Evolutionary conservation across 2,888 invertebrate species (phyloP).

Genomic region (Panzeria rudis): DNA sequence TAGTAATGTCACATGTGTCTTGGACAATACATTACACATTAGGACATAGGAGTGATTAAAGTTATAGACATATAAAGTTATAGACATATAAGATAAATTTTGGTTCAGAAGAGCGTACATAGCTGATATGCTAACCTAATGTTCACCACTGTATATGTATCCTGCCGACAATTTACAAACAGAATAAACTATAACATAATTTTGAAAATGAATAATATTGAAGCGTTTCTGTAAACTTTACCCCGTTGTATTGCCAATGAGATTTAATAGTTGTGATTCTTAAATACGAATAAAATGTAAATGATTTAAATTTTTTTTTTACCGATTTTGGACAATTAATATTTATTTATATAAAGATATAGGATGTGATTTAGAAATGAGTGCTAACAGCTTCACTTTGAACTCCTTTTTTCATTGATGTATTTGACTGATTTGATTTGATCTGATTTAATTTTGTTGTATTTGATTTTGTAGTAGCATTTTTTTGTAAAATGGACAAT

Average conservation of each 20-base stretch:
- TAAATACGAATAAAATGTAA: slow-evolving; percentile 27
- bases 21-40: too few species aligned
- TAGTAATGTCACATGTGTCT: too few species aligned
- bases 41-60: too few species aligned
- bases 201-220: slow-evolving; percentile 57
- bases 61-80: too few species aligned
- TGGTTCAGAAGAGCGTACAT: too few species aligned
- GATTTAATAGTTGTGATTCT: slow-evolving; percentile 38
- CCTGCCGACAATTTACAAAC: slow-evolving; percentile 37
- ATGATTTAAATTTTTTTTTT: slow-evolving; percentile 44
- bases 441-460: slow-evolving; percentile 31
- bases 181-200: slow-evolving; percentile 41
- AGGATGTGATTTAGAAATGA: slow-evolving; percentile 59
- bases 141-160: too few species aligned
- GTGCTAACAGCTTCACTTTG: slow-evolving; percentile 58
- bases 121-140: too few species aligned
- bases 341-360: slow-evolving; percentile 6
- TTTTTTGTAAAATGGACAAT: slow-evolving; percentile 41
- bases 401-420: slow-evolving; percentile 53
- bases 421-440: slow-evolving; percentile 57
- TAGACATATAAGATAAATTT: too few species aligned
- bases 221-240: slow-evolving; percentile 52
- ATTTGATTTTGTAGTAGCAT: slow-evolving; percentile 60
- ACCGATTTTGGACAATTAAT: background rate
- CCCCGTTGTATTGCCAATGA: slow-evolving; percentile 64